Evolutionary conservation across 2,113 vertebrate species (phyloP), one percentile per base, ranked within the genome.

Genomic region (Myodes glareolus): DNA sequence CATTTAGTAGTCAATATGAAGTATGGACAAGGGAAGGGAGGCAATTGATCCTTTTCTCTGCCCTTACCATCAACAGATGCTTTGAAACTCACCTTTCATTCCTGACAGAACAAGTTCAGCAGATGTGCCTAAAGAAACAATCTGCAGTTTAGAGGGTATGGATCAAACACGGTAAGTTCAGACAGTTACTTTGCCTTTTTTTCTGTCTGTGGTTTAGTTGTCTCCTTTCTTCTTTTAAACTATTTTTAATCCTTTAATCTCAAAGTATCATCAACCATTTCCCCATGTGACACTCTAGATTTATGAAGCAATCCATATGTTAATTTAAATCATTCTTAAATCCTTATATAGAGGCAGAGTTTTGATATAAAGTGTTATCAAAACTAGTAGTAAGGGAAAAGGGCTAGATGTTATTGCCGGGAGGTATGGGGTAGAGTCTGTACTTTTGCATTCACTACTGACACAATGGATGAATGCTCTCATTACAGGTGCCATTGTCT

Each of bases 401-500:
- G 25, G 4, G 4, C 9, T 33, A 5, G 23, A 45, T 31, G 3
- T 50, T 87, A n/a, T 52, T 95, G 14, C 25, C 12, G 36, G 47
- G 5, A 19, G 5, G 3, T 16, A 1, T 10, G 8, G 6, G 27
- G 1, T 0, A 77, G 13, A 87, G 80, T 72, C 75, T 70, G 0
- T 82, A 65, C 2, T 5, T 27, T 55, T 82, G 55, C 19, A 68
- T 19, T 78, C 36, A 50, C 7, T 36, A 63, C 14, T 47, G 25
- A 45, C 45, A 75, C 27, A 23, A 73, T 2, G 63, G 27, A 81
- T 77, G 91, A 65, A 97, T n/a, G 23, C 7, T 88, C 27, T 63
- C 17, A 9, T 80, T 9, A 47, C 36, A 63, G 1, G 58, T 86
- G 31, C 1, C 52, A 8, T 63, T 1, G 5, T 5, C 12, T 21